A percentile compares a stretch with the other conserved stretches of the same genome.
Conservation (phyloP, 2,888 invertebrate genomes). For the Odontothrips loti region DNA sequence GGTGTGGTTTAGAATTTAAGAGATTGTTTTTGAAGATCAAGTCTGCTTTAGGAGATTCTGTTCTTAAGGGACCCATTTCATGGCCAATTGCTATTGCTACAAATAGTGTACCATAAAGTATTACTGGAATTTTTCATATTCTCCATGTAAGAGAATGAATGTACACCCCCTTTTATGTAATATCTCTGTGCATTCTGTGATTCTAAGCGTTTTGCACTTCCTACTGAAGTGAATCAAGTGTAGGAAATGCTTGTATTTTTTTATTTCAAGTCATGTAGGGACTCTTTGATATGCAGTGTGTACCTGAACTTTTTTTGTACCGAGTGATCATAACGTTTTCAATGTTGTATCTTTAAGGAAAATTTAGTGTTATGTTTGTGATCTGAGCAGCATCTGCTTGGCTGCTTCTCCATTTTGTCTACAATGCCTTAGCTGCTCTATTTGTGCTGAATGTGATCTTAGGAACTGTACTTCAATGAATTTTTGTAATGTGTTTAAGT, state of each 20-base stretch:
- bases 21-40: conserved; percentile 75
- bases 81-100: conserved; percentile 45
- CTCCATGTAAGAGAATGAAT: neutral
- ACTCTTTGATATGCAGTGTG: neutral
- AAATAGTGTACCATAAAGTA: conserved; percentile 41
- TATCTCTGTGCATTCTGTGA: neutral
- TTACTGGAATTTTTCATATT: conserved; percentile 19
- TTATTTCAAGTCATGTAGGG: neutral
- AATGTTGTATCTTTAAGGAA: neutral
- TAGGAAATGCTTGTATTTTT: neutral
- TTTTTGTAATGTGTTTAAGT: too few species aligned
- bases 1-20: conserved; percentile 92
- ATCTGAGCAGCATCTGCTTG: neutral
- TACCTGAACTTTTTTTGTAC: neutral
- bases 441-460: neutral
- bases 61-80: conserved; percentile 49
- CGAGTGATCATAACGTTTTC: neutral
- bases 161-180: neutral
- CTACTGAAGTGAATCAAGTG: neutral
- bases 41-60: conserved; percentile 54
- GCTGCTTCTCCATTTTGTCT: neutral
- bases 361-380: neutral
- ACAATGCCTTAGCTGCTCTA: neutral
- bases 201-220: neutral
- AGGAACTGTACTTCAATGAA: neutral